These are phyloP conservation scores for Lanistes nyassanus DNA, from an alignment of 1,140 invertebrate genomes.

Conservation along the genomic window DNA sequence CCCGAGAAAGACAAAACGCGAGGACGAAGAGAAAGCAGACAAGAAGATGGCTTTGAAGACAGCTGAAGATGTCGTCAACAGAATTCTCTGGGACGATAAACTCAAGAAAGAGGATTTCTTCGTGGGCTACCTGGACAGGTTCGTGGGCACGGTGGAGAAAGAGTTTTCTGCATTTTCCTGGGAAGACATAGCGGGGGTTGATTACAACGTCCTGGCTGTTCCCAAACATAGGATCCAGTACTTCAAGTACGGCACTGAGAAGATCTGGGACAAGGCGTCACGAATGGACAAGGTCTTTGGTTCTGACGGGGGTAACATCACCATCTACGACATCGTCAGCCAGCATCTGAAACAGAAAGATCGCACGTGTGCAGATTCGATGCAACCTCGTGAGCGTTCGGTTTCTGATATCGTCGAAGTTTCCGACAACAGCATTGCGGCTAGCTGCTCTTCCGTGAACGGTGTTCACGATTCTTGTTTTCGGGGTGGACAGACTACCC, in stretches of 20 bases:
- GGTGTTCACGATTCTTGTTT: not conserved
- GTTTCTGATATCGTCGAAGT: slow-evolving; percentile 11
- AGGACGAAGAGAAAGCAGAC: slow-evolving; percentile 33
- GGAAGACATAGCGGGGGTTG: slow-evolving; percentile 68
- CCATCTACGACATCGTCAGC: slow-evolving; percentile 57
- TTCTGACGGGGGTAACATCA: slow-evolving; percentile 54
- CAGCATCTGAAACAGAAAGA: slow-evolving; percentile 5
- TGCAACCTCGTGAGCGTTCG: not conserved
- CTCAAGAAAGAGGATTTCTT: slow-evolving; percentile 65
- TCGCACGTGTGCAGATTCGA: not conserved
- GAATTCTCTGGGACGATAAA: slow-evolving; percentile 69
- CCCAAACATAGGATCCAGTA: slow-evolving; percentile 71
- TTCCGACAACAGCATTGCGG: slow-evolving; percentile 1
- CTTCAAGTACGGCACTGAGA: slow-evolving; percentile 69
- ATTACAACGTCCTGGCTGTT: slow-evolving; percentile 67
- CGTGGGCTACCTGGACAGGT: slow-evolving; percentile 70
- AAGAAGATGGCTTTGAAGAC: slow-evolving; percentile 69
- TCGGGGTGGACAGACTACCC: not conserved
- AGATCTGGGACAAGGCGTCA: slow-evolving; percentile 70
- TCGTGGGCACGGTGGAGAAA: slow-evolving; percentile 69
- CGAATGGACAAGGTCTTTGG: slow-evolving; percentile 69
- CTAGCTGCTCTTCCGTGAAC: slow-evolving; percentile 15
- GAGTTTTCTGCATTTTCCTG: slow-evolving; percentile 68
- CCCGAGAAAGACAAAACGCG: slow-evolving; percentile 32
- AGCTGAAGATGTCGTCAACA: slow-evolving; percentile 69